Evolutionary conservation across 2,888 invertebrate species (phyloP).

Genomic region (Alitta virens): DNA sequence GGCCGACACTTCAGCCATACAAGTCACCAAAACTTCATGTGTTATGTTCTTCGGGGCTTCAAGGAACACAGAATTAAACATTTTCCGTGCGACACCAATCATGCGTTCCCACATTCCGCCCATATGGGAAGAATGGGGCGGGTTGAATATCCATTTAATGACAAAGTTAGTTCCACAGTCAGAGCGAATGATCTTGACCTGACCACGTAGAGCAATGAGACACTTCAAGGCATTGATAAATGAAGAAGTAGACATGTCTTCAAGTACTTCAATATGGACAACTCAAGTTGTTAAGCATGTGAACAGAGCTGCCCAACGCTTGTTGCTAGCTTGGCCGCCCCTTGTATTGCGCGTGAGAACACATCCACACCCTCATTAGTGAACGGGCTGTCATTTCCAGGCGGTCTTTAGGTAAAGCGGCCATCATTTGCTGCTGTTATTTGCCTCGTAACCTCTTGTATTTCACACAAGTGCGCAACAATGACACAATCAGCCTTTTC

Average conservation of each 20-base stretch:
- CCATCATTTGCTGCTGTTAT: constrained; percentile 22
- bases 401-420: constrained; percentile 30
- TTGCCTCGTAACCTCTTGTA: constrained; percentile 16
- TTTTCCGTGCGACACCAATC: constrained; percentile 30
- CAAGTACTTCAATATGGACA: constrained; percentile 2
- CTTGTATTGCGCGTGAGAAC: constrained; percentile 34
- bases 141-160: constrained; percentile 23
- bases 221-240: constrained; percentile 3
- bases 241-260: neutral
- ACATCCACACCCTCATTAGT: constrained; percentile 33
- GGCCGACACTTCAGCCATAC: constrained; percentile 25
- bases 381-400: constrained; percentile 31
- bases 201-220: neutral
- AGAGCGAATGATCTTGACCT: neutral
- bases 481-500: neutral
- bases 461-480: constrained; percentile 14
- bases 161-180: constrained; percentile 16
- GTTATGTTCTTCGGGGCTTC: constrained; percentile 18
- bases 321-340: no score
- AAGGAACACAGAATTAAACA: constrained; percentile 22
- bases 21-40: constrained; percentile 23
- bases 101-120: constrained; percentile 37
- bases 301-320: constrained; percentile 34
- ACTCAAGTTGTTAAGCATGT: constrained; percentile 9
- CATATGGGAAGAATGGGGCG: constrained; percentile 33